These are phyloP conservation scores for Orycteropus afer DNA, from an alignment of 2,113 vertebrate genomes.

Conservation along the genomic window DNA sequence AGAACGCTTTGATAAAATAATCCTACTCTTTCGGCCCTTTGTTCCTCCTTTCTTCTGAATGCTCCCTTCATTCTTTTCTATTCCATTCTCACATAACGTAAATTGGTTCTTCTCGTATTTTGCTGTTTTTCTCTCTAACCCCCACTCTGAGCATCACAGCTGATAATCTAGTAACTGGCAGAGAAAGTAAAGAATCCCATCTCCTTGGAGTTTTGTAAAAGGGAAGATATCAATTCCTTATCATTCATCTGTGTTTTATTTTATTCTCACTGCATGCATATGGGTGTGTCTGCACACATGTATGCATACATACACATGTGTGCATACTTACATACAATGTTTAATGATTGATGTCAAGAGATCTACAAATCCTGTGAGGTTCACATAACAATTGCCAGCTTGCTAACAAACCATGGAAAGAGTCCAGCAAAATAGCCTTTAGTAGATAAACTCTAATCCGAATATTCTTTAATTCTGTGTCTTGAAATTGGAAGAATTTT, in stretches of 20 bases:
- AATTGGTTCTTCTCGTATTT: background rate
- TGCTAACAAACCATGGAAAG: background rate
- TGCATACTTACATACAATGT: background rate
- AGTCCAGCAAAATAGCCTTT: background rate
- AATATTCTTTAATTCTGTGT: background rate
- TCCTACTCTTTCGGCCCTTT: background rate
- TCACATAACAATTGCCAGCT: background rate
- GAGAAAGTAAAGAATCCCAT: background rate
- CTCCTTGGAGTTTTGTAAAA: background rate
- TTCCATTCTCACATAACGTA: background rate
- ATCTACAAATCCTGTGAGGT: background rate
- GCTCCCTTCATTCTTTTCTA: background rate
- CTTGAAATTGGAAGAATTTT: background rate
- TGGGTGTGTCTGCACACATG: accelerated
- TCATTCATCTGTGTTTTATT: background rate
- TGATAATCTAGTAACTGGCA: background rate
- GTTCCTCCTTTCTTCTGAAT: background rate
- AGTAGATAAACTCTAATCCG: background rate
- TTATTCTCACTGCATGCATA: background rate
- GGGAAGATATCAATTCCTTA: background rate
- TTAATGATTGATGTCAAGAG: background rate
- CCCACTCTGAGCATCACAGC: background rate
- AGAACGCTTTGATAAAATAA: background rate
- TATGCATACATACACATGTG: accelerated
- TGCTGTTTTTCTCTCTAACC: background rate